Evolutionary conservation across 2,113 vertebrate genomes (phyloP).

Genomic region (Calidris pygmaea): DNA sequence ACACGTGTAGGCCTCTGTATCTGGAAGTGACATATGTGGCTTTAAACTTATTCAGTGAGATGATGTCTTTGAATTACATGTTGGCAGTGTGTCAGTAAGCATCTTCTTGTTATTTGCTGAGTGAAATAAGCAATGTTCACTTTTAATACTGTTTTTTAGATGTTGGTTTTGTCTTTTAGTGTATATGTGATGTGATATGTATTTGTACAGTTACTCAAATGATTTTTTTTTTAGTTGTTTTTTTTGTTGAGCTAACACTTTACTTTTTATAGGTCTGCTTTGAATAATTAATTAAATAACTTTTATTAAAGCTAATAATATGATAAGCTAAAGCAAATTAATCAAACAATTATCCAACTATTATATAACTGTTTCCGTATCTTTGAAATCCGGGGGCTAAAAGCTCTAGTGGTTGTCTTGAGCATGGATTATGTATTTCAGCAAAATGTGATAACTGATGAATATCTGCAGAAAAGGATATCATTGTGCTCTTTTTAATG

Average conservation of each 20-base stretch:
- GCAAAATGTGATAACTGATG: constrained; percentile 54
- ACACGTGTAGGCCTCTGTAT: fast-evolving
- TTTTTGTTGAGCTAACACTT: neutral
- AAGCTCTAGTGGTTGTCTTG: neutral
- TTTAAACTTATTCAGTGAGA: neutral
- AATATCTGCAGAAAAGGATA: constrained; percentile 64
- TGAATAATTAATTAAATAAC: constrained; percentile 1
- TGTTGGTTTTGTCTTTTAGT: neutral
- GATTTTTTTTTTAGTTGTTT: neutral
- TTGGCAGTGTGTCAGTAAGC: neutral
- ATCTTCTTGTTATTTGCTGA: neutral
- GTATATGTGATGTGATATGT: neutral
- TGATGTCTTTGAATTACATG: neutral
- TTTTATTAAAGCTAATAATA: neutral
- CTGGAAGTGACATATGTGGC: neutral
- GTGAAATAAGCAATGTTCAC: neutral
- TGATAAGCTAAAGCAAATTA: neutral
- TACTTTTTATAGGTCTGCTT: neutral
- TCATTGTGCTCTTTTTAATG: constrained; percentile 67
- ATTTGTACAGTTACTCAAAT: neutral
- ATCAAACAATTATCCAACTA: neutral
- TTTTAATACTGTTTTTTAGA: neutral
- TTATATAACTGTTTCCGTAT: neutral
- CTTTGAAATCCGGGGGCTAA: neutral
- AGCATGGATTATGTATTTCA: constrained; percentile 31